These are phyloP conservation scores for Abscondita cerata DNA, from an alignment of 2,888 invertebrate genomes.

Conservation along the genomic window DNA sequence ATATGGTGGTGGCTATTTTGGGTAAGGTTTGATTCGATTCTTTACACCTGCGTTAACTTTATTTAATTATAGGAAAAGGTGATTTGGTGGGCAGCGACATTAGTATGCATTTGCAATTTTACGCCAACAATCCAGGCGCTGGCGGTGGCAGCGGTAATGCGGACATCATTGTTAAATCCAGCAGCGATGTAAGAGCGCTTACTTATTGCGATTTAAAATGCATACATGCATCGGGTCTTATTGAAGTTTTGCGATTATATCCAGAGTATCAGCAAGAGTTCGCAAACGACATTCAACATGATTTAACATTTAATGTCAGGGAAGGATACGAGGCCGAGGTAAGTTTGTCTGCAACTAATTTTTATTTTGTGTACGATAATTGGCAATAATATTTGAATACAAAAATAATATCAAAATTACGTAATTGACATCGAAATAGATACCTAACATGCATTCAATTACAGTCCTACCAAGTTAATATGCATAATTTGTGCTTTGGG, in stretches of 20 bases:
- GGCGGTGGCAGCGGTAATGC: slow-evolving; percentile 66
- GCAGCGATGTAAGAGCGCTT: slow-evolving; percentile 91
- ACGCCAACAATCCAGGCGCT: slow-evolving; percentile 63
- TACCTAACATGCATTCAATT: no score
- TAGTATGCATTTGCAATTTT: slow-evolving; percentile 76
- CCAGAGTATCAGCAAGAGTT: slow-evolving; percentile 96
- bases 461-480: no score
- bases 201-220: slow-evolving; percentile 97
- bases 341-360: no score
- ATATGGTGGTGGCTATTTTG: slow-evolving; percentile 95
- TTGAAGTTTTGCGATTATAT: slow-evolving; percentile 87
- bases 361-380: no score
- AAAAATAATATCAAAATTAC: no score
- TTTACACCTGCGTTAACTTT: no score
- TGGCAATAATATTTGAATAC: no score
- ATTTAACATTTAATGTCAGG: slow-evolving; percentile 91
- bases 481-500: no score
- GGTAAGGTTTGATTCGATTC: slow-evolving; percentile 68
- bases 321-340: slow-evolving; percentile 92
- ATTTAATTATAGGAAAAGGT: slow-evolving; percentile 78
- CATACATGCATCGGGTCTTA: slow-evolving; percentile 88
- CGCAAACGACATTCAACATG: slow-evolving; percentile 92
- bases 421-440: no score
- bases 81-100: slow-evolving; percentile 95
- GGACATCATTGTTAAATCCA: slow-evolving; percentile 89